Percentiles rank a stretch among this genome's conserved stretches.
These are phyloP conservation scores for Laupala kohalensis DNA, from an alignment of 1,140 invertebrate genomes.

Conservation along the genomic window DNA sequence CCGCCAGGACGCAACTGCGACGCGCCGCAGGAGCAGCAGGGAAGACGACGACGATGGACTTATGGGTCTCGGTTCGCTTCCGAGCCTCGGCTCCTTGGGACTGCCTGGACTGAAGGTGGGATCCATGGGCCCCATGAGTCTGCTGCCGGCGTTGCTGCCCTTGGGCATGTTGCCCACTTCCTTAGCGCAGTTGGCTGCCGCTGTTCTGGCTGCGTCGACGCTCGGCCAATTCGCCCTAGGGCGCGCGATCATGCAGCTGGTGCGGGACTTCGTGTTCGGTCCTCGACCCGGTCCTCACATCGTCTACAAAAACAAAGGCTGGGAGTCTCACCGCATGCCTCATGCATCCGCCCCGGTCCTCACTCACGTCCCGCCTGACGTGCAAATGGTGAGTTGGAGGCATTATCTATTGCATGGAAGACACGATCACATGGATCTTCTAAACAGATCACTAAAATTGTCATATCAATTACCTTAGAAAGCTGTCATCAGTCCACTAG, in stretches of 20 bases:
- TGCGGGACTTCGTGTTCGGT: constrained; percentile 22
- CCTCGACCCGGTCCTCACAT: constrained; percentile 16
- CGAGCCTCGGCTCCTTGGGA: background rate
- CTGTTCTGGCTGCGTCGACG: constrained; percentile 16
- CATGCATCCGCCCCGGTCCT: no score
- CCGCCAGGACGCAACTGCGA: no score
- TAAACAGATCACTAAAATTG: no score
- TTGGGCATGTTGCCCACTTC: background rate
- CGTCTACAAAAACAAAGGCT: constrained; percentile 22
- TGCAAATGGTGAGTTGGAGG: background rate
- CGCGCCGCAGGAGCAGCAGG: background rate
- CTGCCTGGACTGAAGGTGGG: background rate
- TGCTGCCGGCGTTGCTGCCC: background rate
- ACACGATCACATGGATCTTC: no score
- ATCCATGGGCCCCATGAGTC: background rate
- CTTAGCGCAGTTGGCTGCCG: background rate
- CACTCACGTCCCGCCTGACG: background rate
- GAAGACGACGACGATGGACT: background rate
- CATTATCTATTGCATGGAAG: no score
- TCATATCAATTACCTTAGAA: no score
- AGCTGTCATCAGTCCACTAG: no score
- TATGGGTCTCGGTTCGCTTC: no score
- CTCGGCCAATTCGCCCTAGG: constrained; percentile 21
- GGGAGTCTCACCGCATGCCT: background rate
- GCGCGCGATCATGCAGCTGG: constrained; percentile 19